A percentile compares a stretch with the other conserved stretches of the same genome.
These are phyloP conservation scores for Cephonodes hylas DNA, from an alignment of 2,888 invertebrate species.

Conservation along the genomic window DNA sequence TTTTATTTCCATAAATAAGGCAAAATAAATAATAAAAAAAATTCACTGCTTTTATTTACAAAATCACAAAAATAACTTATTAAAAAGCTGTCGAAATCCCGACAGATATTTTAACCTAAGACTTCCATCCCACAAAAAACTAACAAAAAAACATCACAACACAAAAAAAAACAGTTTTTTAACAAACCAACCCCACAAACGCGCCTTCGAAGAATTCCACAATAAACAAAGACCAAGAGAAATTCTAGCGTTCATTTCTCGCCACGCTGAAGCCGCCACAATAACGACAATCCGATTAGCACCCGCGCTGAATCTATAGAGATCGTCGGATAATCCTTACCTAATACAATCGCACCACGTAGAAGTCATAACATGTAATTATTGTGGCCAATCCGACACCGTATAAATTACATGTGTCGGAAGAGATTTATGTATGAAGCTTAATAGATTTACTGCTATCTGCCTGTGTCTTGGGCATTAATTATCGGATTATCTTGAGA, in stretches of 20 bases:
- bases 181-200: neutral
- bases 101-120: too few relatives aligned
- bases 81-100: too few relatives aligned
- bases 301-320: neutral
- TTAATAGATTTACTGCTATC: neutral
- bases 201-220: neutral
- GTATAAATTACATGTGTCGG: neutral
- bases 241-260: constrained; percentile 4
- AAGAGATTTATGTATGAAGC: neutral
- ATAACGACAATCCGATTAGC: constrained; percentile 15
- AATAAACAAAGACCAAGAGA: neutral
- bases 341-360: constrained; percentile 2
- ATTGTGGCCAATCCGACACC: neutral
- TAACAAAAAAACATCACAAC: neutral
- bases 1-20: too few relatives aligned
- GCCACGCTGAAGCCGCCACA: neutral
- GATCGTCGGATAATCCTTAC: neutral
- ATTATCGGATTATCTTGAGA: neutral
- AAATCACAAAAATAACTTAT: too few relatives aligned
- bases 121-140: too few relatives aligned
- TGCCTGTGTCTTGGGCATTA: neutral
- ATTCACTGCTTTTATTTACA: too few relatives aligned
- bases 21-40: too few relatives aligned
- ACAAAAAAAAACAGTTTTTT: neutral
- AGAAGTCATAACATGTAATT: constrained; percentile 4